Conservation (phyloP, 2,113 vertebrate species). For the Neodontobutis hainanensis region DNA sequence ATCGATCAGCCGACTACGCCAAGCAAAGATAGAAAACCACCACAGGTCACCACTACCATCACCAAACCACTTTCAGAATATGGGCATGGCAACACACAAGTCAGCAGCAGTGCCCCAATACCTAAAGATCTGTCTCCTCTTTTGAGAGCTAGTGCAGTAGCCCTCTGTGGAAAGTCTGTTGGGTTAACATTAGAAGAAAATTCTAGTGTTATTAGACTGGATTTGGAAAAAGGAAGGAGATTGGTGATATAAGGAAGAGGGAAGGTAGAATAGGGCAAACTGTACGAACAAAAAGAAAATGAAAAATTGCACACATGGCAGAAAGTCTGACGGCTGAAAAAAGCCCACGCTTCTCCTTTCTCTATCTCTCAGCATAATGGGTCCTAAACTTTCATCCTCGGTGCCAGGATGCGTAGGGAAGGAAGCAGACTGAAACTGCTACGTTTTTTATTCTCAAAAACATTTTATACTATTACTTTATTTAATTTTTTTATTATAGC, state of each 20-base stretch:
- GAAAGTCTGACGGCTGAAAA: conserved; percentile 30
- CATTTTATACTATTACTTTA: no score
- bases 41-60: conserved; percentile 71
- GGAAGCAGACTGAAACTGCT: conserved; percentile 20
- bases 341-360: conserved; percentile 33
- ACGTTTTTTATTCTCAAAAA: conserved; percentile 13
- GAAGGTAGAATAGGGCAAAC: conserved; percentile 32
- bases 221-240: conserved; percentile 50
- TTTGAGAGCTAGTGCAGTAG: conserved; percentile 94
- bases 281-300: conserved; percentile 1
- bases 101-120: conserved; percentile 80
- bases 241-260: conserved; percentile 5
- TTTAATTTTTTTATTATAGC: no score
- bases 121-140: conserved; percentile 95
- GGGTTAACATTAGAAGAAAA: conserved; percentile 85
- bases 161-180: conserved; percentile 92
- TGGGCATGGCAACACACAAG: conserved; percentile 81
- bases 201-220: conserved; percentile 73
- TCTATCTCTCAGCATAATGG: conserved; percentile 46
- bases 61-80: conserved; percentile 75
- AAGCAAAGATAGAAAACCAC: conserved; percentile 77
- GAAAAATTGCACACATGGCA: conserved; percentile 54
- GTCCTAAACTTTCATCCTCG: conserved; percentile 39
- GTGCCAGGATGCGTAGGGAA: conserved; percentile 18
- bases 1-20: conserved; percentile 80